Percentiles rank a stretch among this genome's conserved stretches.
Conservation (phyloP, 2,888 invertebrate species). For the Smittia sp. region DNA sequence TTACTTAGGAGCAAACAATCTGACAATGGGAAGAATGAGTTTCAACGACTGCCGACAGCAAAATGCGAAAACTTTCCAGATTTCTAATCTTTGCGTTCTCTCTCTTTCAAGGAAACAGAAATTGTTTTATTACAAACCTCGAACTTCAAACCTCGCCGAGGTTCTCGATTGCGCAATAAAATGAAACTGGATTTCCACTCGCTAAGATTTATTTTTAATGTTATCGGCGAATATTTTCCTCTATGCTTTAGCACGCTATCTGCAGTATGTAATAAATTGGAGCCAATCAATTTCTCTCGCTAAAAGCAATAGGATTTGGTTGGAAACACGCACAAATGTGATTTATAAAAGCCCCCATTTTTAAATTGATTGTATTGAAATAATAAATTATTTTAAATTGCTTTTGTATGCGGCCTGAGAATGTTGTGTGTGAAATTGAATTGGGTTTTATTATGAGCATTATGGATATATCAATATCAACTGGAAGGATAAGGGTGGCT, state of each 20-base stretch:
- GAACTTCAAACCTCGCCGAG: not conserved
- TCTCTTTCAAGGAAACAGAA: not conserved
- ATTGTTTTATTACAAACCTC: not conserved
- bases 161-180: slow-evolving; percentile 15
- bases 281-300: slow-evolving; percentile 39
- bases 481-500: slow-evolving; percentile 3
- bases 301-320: slow-evolving; percentile 39
- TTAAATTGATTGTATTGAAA: slow-evolving; percentile 40
- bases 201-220: slow-evolving; percentile 21
- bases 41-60: not conserved
- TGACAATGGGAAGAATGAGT: slow-evolving; percentile 1
- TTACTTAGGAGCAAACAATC: slow-evolving; percentile 5
- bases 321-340: slow-evolving; percentile 28
- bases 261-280: slow-evolving; percentile 30
- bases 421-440: slow-evolving; percentile 37
- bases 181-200: slow-evolving; percentile 4
- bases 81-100: not conserved
- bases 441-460: slow-evolving; percentile 21
- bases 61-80: not conserved
- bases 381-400: slow-evolving; percentile 41
- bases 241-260: slow-evolving; percentile 21
- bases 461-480: slow-evolving; percentile 10
- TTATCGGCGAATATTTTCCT: slow-evolving; percentile 9
- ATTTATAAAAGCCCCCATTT: slow-evolving; percentile 29
- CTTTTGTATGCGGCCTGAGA: slow-evolving; percentile 23